Evolutionary conservation across 2,888 invertebrate species (phyloP), one percentile per base, ranked within the genome.

Genomic region (Tethea ocularis): DNA sequence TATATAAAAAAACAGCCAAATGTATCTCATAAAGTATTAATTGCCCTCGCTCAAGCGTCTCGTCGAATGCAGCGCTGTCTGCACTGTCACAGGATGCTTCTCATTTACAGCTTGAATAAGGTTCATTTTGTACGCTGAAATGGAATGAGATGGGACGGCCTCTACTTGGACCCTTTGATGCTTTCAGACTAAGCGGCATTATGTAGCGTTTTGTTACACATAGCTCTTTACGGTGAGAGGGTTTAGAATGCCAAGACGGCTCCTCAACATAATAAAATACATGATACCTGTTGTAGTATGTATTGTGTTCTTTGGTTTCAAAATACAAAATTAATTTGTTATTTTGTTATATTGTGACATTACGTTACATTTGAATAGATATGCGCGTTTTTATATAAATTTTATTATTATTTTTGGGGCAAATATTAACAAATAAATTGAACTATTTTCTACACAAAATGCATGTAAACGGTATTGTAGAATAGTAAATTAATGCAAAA

Each of bases 101-200:
- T 88, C 91, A 90, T 91, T 88, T 88, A 75, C 78, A 80, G 72
- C 76, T 64, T 91, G 89, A 91, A 92, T 87, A 78, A 82, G 78
- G 80, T 74, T 78, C 77, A 83, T 87, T 90, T 88, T 86, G 80
- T 80, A 70, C 74, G 72, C 78, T 82, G 79, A 81, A 84, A 86
- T 81, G 79, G 77, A 80, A 81, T 76, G 75, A 74, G 74, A 81
- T 76, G 75, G 74, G 74, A 75, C 74, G 78, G 77, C 64, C 57
- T 55, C 76, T 84, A 83, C 83, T 89, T 91, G 88, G 85, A 87
- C 77, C 82, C 83, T 87, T 86, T 86, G 78, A 83, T 66, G 78
- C 78, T 76, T 79, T 76, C 71, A 78, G 75, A 75, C 65, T 61
- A 71, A 69, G 69, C 63, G 61, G 64, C 72, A 61, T 61, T 68